A percentile compares a stretch with the other conserved stretches of the same genome.
These are phyloP conservation scores for Pagrus major DNA, from an alignment of 2,113 vertebrate species.

Conservation along the genomic window DNA sequence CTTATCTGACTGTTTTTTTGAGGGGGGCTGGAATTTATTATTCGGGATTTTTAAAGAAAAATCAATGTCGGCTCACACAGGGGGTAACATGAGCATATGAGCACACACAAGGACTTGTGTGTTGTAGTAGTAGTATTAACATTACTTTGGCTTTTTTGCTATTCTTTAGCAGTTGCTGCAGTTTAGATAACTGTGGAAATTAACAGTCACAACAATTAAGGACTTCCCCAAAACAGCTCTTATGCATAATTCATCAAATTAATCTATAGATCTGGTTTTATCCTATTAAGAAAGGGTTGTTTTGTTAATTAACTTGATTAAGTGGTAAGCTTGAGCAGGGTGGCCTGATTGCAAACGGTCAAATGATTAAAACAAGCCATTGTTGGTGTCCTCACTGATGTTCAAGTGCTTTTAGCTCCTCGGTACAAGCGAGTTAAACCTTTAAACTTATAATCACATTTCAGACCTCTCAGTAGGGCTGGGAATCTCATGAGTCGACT, in stretches of 20 bases:
- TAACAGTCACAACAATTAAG: constrained; percentile 63
- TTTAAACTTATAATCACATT: constrained; percentile 42
- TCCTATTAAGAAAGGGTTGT: constrained; percentile 61
- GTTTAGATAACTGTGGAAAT: constrained; percentile 60
- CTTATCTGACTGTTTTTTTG: constrained; percentile 75
- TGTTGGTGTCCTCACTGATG: constrained; percentile 40
- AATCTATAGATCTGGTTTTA: constrained; percentile 58
- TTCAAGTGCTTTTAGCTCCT: constrained; percentile 31
- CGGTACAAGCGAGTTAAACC: constrained; percentile 39
- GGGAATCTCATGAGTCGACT: no score
- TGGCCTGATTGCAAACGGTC: constrained; percentile 58
- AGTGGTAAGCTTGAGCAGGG: constrained; percentile 46
- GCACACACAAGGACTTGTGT: constrained; percentile 20
- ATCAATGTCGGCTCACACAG: constrained; percentile 88
- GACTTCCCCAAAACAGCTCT: constrained; percentile 48
- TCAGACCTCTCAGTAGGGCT: constrained; percentile 27
- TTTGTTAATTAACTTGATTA: constrained; percentile 75
- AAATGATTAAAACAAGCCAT: constrained; percentile 65
- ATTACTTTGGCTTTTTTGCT: constrained; percentile 24
- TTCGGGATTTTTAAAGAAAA: constrained; percentile 85
- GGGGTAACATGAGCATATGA: constrained; percentile 41
- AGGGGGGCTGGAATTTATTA: constrained; percentile 83
- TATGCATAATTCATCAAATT: constrained; percentile 67
- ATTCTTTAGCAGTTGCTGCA: constrained; percentile 31
- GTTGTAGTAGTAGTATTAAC: constrained; percentile 13